Evolutionary conservation across 2,797 vertebrate species (phyloP).

Genomic region (Tenualosa thibaudeaui): DNA sequence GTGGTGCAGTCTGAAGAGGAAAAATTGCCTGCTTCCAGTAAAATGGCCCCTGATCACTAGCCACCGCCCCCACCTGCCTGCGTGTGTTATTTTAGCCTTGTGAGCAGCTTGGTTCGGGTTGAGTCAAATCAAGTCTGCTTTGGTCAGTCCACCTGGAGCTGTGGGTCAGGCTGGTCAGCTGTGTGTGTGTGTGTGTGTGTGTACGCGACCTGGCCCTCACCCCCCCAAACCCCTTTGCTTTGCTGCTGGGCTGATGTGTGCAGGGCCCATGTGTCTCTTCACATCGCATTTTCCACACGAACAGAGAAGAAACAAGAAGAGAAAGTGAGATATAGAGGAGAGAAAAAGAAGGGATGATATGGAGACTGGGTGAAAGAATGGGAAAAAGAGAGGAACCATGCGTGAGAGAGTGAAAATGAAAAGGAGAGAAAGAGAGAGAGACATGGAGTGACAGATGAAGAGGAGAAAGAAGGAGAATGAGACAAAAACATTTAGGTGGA

Average conservation of each 20-base stretch:
- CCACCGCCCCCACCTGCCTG: conserved; percentile 31
- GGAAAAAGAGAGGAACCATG: background rate
- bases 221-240: no score
- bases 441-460: no score
- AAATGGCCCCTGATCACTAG: conserved; percentile 15
- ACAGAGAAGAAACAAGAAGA: background rate
- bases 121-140: background rate
- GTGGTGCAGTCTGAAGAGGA: background rate
- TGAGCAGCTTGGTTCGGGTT: background rate
- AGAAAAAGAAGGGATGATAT: background rate
- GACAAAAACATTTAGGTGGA: no score
- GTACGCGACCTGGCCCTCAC: no score
- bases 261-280: background rate
- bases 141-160: conserved; percentile 33
- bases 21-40: conserved; percentile 39
- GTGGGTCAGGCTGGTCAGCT: conserved; percentile 32
- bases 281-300: background rate
- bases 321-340: background rate
- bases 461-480: no score
- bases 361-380: no score
- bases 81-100: conserved; percentile 35
- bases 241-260: no score
- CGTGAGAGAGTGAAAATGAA: no score
- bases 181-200: background rate
- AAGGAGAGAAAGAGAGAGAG: no score